These are phyloP conservation scores for Drosophila ercepeae DNA, from an alignment of 1,140 invertebrate species.

Conservation along the genomic window DNA sequence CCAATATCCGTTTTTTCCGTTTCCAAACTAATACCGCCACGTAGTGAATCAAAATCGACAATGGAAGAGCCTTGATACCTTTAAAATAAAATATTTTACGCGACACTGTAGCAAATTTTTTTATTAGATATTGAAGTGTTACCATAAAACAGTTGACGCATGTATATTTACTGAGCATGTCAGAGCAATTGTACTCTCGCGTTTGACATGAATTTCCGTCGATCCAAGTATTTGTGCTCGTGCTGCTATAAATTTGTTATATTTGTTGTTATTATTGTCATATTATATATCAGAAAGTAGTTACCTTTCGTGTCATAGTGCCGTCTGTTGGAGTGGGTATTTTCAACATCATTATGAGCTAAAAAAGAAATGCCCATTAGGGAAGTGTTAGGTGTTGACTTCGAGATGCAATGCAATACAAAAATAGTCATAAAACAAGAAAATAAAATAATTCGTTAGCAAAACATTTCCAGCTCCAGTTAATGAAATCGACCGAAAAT, in stretches of 20 bases:
- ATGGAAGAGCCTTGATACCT: constrained; percentile 91
- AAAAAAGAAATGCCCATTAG: constrained; percentile 6
- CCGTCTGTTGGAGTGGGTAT: constrained; percentile 53
- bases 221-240: constrained; percentile 93
- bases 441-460: too few relatives aligned
- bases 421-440: too few relatives aligned
- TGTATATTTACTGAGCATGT: constrained; percentile 95
- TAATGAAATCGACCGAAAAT: too few relatives aligned
- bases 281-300: background rate
- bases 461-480: too few relatives aligned
- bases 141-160: constrained; percentile 86
- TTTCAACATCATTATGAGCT: constrained; percentile 64
- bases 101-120: background rate
- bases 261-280: background rate
- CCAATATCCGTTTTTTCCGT: constrained; percentile 95
- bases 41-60: constrained; percentile 93
- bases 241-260: constrained; percentile 85
- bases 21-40: constrained; percentile 94
- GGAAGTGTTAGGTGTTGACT: too few relatives aligned
- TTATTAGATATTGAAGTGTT: background rate
- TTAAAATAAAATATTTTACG: background rate
- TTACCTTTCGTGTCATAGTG: constrained; percentile 76
- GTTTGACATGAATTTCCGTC: constrained; percentile 95
- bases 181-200: constrained; percentile 94
- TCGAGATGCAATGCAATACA: too few relatives aligned